Evolutionary conservation across 2,888 invertebrate genomes (phyloP).

Genomic region (Tetanocera ferruginea): DNA sequence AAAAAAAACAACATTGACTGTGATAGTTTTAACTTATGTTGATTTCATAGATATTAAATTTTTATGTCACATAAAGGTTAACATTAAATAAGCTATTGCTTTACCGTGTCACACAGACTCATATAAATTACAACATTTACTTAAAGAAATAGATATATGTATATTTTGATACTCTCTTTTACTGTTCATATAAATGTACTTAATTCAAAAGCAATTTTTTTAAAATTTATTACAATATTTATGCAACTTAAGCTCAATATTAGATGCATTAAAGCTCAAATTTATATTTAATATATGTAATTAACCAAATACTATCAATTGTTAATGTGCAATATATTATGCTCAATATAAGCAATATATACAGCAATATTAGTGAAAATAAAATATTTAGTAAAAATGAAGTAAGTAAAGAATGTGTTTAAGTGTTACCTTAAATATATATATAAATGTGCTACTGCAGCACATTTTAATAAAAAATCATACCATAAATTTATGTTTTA

Average conservation of each 20-base stretch:
- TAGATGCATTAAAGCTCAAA: neutral
- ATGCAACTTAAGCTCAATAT: too few species aligned
- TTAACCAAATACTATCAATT: neutral
- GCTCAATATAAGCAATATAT: neutral
- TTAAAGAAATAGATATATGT: neutral
- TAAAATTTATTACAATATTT: too few species aligned
- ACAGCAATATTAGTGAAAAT: neutral
- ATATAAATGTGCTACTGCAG: too few species aligned
- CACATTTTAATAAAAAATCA: too few species aligned
- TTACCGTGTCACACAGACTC: too few species aligned
- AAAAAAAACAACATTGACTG: constrained; percentile 21
- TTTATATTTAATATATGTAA: neutral
- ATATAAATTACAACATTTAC: neutral
- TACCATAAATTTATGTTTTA: too few species aligned
- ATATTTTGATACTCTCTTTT: too few species aligned
- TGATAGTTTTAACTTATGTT: constrained; percentile 19
- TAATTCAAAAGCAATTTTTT: too few species aligned
- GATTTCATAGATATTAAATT: neutral
- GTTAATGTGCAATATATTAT: neutral
- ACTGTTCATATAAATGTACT: too few species aligned
- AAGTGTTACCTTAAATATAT: neutral
- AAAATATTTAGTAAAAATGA: neutral
- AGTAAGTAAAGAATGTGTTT: neutral
- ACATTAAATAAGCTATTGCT: too few species aligned
- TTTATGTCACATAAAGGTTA: neutral